A percentile compares a stretch with the other conserved stretches of the same genome.
Conservation (phyloP, 2,888 invertebrate genomes). For the Nebria salina region DNA sequence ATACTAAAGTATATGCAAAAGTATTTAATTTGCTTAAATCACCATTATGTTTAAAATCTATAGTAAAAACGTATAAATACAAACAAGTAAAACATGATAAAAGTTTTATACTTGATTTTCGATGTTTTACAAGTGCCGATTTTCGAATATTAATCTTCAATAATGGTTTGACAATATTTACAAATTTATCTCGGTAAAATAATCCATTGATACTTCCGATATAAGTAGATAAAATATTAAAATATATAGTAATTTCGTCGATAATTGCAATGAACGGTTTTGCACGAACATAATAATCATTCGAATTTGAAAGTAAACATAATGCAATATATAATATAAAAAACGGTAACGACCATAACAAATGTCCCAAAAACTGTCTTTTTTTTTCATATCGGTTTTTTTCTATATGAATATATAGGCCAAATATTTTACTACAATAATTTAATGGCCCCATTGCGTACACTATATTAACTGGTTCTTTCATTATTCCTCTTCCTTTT, state of each 20-base stretch:
- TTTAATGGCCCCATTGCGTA: neutral
- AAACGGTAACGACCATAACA: neutral
- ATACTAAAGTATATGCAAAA: neutral
- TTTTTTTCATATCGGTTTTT: neutral
- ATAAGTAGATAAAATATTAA: neutral
- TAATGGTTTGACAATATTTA: neutral
- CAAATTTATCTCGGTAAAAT: neutral
- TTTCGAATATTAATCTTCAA: neutral
- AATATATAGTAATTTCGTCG: neutral
- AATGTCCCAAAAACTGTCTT: neutral
- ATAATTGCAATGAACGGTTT: neutral
- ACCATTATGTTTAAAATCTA: too few species aligned
- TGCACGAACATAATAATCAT: neutral
- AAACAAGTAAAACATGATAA: neutral
- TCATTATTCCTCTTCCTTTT: constrained; percentile 3
- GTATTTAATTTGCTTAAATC: neutral
- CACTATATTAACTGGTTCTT: neutral
- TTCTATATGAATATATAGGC: neutral
- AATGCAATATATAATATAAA: neutral
- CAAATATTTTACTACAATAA: neutral
- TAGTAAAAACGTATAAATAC: too few species aligned
- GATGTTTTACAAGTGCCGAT: neutral
- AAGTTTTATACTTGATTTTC: neutral
- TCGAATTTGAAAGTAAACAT: neutral
- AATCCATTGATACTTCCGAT: neutral